Percentiles rank a stretch among this genome's conserved stretches.
phyloP scores from a whole-genome alignment of 2,113 vertebrate genomes.

The Ailurus styani region DNA sequence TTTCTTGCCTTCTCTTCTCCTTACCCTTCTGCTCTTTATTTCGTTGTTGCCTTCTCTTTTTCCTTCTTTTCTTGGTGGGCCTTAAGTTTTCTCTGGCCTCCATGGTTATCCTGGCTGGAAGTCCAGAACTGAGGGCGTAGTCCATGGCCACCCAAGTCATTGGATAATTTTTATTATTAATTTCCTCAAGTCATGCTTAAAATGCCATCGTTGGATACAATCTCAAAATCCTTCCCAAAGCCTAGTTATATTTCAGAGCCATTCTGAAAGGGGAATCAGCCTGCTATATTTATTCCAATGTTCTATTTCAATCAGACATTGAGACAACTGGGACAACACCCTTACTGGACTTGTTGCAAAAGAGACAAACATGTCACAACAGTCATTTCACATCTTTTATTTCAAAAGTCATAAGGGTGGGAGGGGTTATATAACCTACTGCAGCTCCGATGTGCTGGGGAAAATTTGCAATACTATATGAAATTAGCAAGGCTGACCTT shows the following conservation, averaged over 20 bases:
- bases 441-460: background rate
- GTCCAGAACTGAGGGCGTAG: background rate
- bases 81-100: background rate
- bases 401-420: background rate
- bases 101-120: background rate
- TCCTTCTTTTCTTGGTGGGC: background rate
- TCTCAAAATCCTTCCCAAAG: background rate
- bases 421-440: background rate
- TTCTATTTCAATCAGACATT: background rate
- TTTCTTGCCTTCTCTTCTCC: background rate
- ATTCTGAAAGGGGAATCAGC: background rate
- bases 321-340: background rate
- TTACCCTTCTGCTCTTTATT: background rate
- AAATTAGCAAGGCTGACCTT: background rate
- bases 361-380: background rate
- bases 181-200: background rate
- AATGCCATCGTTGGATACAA: background rate
- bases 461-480: background rate
- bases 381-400: background rate
- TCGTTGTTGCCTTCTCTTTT: background rate
- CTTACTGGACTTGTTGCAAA: background rate
- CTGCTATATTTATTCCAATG: background rate
- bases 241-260: background rate
- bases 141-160: background rate
- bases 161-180: background rate